Conservation (phyloP, 2,888 invertebrate genomes). For the Agrochola lota region DNA sequence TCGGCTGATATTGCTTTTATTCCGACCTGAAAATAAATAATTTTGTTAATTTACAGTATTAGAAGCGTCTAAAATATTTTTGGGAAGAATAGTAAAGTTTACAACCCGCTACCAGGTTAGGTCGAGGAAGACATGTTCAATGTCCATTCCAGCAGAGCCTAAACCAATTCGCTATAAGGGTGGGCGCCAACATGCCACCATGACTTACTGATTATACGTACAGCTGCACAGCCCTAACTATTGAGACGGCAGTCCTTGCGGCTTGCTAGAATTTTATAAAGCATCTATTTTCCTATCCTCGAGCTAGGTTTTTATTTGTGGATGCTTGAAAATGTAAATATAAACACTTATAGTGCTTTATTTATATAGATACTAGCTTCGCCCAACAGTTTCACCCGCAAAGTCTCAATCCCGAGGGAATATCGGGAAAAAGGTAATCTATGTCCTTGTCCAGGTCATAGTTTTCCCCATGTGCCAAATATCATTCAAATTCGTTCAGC, state of each 20-base stretch:
- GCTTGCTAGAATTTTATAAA: neutral
- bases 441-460: too few species aligned
- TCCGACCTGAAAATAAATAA: slow-evolving; percentile 78
- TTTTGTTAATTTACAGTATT: neutral
- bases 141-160: too few species aligned
- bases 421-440: too few species aligned
- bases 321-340: neutral
- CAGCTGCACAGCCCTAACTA: neutral
- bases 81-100: neutral
- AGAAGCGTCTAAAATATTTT: neutral
- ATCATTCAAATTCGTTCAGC: too few species aligned
- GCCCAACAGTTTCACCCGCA: too few species aligned
- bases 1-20: slow-evolving; percentile 86
- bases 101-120: neutral
- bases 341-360: neutral
- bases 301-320: neutral
- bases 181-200: neutral
- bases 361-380: neutral
- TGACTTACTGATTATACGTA: neutral
- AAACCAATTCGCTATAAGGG: neutral
- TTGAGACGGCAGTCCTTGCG: neutral
- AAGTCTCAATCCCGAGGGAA: too few species aligned
- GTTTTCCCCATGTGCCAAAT: too few species aligned
- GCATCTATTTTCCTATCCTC: neutral
- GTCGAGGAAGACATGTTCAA: neutral